Evolutionary conservation across 2,888 invertebrate species (phyloP).

Genomic region (Rotaria sp.): DNA sequence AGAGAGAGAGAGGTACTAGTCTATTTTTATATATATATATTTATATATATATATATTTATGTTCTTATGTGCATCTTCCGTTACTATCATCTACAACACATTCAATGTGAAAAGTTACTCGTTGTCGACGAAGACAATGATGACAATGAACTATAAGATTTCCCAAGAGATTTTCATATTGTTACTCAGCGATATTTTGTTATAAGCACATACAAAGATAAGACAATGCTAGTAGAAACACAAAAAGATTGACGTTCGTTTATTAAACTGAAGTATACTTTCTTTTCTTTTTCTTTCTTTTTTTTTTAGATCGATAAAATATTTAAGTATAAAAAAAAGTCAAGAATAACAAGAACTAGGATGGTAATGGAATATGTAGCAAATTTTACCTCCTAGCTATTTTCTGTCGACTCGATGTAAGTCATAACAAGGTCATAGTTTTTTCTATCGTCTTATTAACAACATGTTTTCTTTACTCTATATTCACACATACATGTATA

Average conservation of each 20-base stretch:
- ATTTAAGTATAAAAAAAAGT: not conserved
- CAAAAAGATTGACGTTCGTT: not conserved
- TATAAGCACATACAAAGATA: not conserved
- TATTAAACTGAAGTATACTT: not conserved
- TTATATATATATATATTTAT: not conserved
- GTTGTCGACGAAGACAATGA: not conserved
- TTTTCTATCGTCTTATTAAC: not conserved
- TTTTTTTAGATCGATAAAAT: not conserved
- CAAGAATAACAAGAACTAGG: not conserved
- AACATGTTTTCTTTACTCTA: not conserved
- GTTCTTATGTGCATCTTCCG: not conserved
- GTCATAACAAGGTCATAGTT: conserved; percentile 6
- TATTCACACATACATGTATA: not conserved
- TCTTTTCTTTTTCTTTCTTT: not conserved
- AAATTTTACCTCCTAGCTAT: conserved; percentile 4
- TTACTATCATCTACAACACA: not conserved
- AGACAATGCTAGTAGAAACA: not conserved
- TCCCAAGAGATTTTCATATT: conserved; percentile 16
- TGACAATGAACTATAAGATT: not conserved
- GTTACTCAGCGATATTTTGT: not conserved
- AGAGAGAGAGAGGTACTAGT: too few species aligned
- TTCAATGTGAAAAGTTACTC: not conserved
- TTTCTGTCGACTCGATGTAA: conserved; percentile 27
- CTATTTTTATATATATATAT: not conserved
- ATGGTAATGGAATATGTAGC: not conserved